Conservation (phyloP, 2,797 vertebrate species). For the Uromys caudimaculatus region DNA sequence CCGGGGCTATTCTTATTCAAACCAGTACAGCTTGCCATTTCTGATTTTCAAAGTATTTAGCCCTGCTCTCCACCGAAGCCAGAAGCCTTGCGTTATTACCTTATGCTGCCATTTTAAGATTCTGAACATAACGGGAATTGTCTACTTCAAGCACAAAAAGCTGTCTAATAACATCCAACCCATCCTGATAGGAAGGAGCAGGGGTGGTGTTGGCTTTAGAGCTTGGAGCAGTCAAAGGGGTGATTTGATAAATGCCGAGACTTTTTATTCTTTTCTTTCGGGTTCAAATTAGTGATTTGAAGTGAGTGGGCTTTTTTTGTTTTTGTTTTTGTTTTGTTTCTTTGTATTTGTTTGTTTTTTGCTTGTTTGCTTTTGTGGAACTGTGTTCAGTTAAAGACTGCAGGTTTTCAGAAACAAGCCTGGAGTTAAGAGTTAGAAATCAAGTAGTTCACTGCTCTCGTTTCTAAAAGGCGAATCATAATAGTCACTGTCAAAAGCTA, state of each 20-base stretch:
- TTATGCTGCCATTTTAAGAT: background rate
- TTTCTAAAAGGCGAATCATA: constrained; percentile 16
- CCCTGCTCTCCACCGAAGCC: background rate
- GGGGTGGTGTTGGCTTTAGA: constrained; percentile 11
- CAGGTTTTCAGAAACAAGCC: constrained; percentile 22
- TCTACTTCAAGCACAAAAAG: background rate
- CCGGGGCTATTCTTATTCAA: background rate
- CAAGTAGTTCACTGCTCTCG: background rate
- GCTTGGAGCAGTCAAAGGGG: constrained; percentile 21
- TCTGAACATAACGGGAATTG: constrained; percentile 5
- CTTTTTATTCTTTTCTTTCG: constrained; percentile 18
- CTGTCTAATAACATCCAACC: background rate
- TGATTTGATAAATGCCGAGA: background rate
- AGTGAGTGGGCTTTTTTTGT: background rate
- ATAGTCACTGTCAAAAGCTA: background rate
- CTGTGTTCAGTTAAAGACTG: background rate
- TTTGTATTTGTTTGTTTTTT: background rate
- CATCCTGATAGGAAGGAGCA: background rate
- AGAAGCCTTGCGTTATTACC: background rate
- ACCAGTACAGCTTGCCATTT: background rate
- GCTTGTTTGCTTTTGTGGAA: background rate
- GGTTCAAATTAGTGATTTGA: background rate
- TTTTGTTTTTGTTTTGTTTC: background rate
- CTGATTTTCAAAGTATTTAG: constrained; percentile 30
- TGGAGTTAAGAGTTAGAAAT: constrained; percentile 9